These are phyloP conservation scores for Acipenser oxyrinchus DNA, from an alignment of 2,797 vertebrate genomes.

Conservation along the genomic window DNA sequence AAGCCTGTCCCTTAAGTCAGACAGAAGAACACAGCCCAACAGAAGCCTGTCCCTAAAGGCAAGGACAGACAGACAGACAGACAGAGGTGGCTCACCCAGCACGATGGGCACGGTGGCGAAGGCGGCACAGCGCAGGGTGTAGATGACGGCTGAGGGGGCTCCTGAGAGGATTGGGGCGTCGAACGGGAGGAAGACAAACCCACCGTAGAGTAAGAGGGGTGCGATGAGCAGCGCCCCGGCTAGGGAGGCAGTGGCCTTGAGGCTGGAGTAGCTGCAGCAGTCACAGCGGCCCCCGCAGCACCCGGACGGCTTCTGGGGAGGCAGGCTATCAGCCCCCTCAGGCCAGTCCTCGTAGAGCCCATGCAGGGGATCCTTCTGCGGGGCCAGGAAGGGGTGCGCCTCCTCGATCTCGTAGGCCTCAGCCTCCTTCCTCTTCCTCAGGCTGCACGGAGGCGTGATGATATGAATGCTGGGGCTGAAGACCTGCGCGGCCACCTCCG, in stretches of 20 bases:
- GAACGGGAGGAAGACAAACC: slow-evolving; percentile 79
- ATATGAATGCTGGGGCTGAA: slow-evolving; percentile 58
- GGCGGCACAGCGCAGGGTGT: slow-evolving; percentile 78
- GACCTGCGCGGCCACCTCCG: slow-evolving; percentile 34
- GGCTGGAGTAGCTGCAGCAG: slow-evolving; percentile 29
- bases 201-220: slow-evolving; percentile 77
- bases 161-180: slow-evolving; percentile 67
- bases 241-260: slow-evolving; percentile 45
- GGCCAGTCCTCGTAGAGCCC: slow-evolving; percentile 24
- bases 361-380: background rate
- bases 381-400: slow-evolving; percentile 36
- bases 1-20: background rate
- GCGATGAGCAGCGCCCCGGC: slow-evolving; percentile 59
- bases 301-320: accelerated
- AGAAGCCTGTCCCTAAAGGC: background rate
- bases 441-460: slow-evolving; percentile 24
- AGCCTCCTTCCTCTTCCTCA: slow-evolving; percentile 26
- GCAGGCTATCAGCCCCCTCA: background rate
- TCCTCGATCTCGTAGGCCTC: slow-evolving; percentile 28
- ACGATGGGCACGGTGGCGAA: slow-evolving; percentile 81
- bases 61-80: no score
- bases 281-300: accelerated
- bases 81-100: slow-evolving; percentile 63
- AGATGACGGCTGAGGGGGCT: slow-evolving; percentile 69
- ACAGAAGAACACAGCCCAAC: background rate